Evolutionary conservation across 1,140 invertebrate species (phyloP).

Genomic region (Procambarus clarkii): DNA sequence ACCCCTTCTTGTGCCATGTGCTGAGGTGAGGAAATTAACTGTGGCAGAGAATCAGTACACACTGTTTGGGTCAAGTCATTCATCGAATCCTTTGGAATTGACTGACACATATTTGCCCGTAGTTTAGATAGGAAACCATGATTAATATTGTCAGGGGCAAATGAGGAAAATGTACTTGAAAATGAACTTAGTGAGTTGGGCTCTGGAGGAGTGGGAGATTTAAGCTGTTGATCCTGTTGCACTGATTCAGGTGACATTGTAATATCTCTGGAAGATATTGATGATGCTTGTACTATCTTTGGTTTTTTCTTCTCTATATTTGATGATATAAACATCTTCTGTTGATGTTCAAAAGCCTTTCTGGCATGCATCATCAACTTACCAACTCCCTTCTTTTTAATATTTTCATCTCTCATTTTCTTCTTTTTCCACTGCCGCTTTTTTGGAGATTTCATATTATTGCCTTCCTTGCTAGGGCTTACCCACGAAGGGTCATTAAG

Average conservation of each 20-base stretch:
- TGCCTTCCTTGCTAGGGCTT: not conserved
- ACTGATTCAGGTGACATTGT: not conserved
- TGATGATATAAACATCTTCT: not conserved
- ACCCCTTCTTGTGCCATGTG: not conserved
- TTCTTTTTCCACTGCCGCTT: not conserved
- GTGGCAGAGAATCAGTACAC: not conserved
- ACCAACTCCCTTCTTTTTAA: not conserved
- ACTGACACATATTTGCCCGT: too few species aligned
- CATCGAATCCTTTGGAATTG: too few species aligned
- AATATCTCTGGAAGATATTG: not conserved
- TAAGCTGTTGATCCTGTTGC: not conserved
- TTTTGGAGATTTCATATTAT: not conserved
- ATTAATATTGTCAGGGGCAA: not conserved
- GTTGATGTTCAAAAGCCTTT: not conserved
- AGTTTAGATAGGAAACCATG: not conserved
- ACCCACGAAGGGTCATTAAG: not conserved
- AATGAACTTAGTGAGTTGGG: too few species aligned
- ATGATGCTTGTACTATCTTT: not conserved
- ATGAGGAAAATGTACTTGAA: not conserved
- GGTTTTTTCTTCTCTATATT: not conserved
- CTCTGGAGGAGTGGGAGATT: too few species aligned
- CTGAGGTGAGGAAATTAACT: not conserved
- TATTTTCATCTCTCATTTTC: not conserved
- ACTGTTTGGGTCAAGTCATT: too few species aligned
- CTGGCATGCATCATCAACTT: not conserved